phyloP scores from a whole-genome alignment of 2,888 invertebrate genomes.

The Cenopis cana region DNA sequence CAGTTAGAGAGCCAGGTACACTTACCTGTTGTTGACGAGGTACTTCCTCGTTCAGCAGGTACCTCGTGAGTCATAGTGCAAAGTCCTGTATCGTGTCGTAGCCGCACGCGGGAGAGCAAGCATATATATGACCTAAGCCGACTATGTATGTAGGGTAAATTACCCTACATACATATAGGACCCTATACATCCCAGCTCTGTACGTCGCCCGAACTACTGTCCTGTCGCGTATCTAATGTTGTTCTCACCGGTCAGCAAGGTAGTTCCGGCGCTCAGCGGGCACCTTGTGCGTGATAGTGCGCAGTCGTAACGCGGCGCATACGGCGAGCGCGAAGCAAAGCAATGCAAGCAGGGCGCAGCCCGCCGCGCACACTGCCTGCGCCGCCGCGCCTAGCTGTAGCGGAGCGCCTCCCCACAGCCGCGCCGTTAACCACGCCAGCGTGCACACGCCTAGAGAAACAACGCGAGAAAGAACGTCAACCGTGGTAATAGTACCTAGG shows the following conservation, averaged over 20 bases:
- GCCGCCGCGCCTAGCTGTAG: slow-evolving; percentile 83
- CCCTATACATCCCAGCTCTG: too few species aligned
- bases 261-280: slow-evolving; percentile 84
- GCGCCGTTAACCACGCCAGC: slow-evolving; percentile 87
- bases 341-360: slow-evolving; percentile 87
- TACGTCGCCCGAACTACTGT: too few species aligned
- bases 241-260: slow-evolving; percentile 81
- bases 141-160: too few species aligned
- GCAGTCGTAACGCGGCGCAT: slow-evolving; percentile 87
- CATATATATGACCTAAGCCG: too few species aligned
- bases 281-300: slow-evolving; percentile 85
- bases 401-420: slow-evolving; percentile 87
- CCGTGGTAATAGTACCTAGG: too few species aligned
- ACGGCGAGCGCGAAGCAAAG: slow-evolving; percentile 89
- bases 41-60: too few species aligned
- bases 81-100: too few species aligned
- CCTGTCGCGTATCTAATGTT: background rate
- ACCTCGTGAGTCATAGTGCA: too few species aligned
- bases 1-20: too few species aligned
- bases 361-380: slow-evolving; percentile 88
- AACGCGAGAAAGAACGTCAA: background rate
- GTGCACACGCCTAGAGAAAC: slow-evolving; percentile 86
- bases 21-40: too few species aligned
- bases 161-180: too few species aligned
- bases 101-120: too few species aligned